Evolutionary conservation across 2,797 vertebrate species (phyloP), one percentile per base, ranked within the genome.

Genomic region (Bradypodion pumilum): DNA sequence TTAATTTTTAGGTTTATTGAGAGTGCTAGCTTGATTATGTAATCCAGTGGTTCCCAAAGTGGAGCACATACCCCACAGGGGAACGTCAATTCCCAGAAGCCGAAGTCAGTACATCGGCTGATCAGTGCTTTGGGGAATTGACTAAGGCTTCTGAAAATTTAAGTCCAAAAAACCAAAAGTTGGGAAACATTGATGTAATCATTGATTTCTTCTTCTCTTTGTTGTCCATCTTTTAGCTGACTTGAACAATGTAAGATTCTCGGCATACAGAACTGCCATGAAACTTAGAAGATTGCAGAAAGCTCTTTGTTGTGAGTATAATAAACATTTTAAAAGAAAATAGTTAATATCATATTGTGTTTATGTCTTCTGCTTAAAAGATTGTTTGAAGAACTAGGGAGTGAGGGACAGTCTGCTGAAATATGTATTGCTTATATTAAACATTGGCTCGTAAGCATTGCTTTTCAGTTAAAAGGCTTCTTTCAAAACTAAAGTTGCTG

Each of bases 231-330:
- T 85, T 56, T 7, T 92, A 99, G 99, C 99, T 87, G 98, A 99
- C 95, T 97, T 99, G 94, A 99, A 99, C 97, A 99, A 99, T 12
- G 98, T 99, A 83, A 96, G 98, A 56, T 99, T 99, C 96, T 99
- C 98, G 0, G 98, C 98, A 0, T 99, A 99, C 94, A 96, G 98
- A 87, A 99, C 98, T 52, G 98, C 98, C 92, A 99, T 99, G 98
- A 99, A 99, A 90, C 97, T 99, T 56, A 94, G 98, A 84, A 97
- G 98, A 90, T 96, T 99, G 94, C 99, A 99, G 96, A 99, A 99
- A 93, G 98, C 99, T 46, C 97, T 99, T 49, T 99, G 98, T 96
- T 27, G 98, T 99, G 93, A 99, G 98, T 98, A 91, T 80, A 72
- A n/a, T 42, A 25, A 15, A 40, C 29, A 60, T 78, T 66, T 65